Evolutionary conservation across 1,140 invertebrate species (phyloP).

Genomic region (Drosophila ironensis): DNA sequence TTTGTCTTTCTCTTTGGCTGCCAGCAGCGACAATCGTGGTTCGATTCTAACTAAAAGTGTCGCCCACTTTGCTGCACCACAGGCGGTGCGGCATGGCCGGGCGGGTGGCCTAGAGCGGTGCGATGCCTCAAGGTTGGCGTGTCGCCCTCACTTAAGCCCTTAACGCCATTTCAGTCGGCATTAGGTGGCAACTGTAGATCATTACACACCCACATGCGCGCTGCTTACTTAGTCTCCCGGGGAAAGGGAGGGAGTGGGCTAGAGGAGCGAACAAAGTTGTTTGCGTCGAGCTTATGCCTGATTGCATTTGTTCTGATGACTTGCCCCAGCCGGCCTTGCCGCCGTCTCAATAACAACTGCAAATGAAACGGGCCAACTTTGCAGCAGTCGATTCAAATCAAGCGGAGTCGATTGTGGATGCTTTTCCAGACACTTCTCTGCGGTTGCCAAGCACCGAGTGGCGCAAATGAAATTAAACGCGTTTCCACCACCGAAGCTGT

Average conservation of each 20-base stretch:
- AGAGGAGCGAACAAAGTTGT: slow-evolving; percentile 36
- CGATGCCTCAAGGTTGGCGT: slow-evolving; percentile 25
- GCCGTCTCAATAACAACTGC: slow-evolving; percentile 46
- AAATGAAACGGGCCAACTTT: slow-evolving; percentile 27
- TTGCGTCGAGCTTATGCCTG: slow-evolving; percentile 47
- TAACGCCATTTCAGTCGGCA: slow-evolving; percentile 34
- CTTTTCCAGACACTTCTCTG: slow-evolving; percentile 3
- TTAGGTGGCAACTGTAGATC: slow-evolving; percentile 37
- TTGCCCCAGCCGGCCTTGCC: slow-evolving; percentile 34
- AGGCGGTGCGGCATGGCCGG: slow-evolving; percentile 14
- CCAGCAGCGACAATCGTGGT: slow-evolving; percentile 50
- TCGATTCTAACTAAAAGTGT: slow-evolving; percentile 56
- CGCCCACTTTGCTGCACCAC: slow-evolving; percentile 36
- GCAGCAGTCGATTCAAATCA: slow-evolving; percentile 33
- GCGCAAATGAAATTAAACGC: slow-evolving; percentile 78
- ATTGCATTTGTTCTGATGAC: slow-evolving; percentile 55
- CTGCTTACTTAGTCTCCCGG: no score
- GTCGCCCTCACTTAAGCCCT: slow-evolving; percentile 46
- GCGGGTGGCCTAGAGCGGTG: not conserved
- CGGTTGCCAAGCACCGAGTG: slow-evolving; percentile 35
- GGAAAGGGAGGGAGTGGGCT: no score
- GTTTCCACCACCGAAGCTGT: slow-evolving; percentile 38
- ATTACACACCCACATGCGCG: slow-evolving; percentile 27
- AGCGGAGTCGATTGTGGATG: slow-evolving; percentile 17
- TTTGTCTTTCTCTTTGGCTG: slow-evolving; percentile 29